phyloP scores from a whole-genome alignment of 2,797 vertebrate species.

The Pygocentrus nattereri region DNA sequence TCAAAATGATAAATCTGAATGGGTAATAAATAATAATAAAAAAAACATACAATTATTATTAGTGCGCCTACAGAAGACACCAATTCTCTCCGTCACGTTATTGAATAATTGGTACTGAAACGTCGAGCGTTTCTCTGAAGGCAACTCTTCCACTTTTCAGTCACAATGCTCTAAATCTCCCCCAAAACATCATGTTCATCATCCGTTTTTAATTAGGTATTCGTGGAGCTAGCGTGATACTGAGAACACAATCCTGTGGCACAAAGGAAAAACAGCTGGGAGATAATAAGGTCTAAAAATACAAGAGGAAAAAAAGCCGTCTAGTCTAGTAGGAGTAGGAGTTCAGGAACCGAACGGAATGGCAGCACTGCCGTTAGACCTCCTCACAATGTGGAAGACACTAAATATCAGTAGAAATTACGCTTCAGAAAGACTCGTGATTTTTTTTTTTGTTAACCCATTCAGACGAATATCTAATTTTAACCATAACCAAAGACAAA shows the following conservation, averaged over 20 bases:
- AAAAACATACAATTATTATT: not conserved
- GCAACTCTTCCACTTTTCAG: conserved; percentile 11
- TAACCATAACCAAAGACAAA: conserved; percentile 44
- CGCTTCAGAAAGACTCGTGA: conserved; percentile 55
- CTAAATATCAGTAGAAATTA: conserved; percentile 56
- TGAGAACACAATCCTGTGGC: conserved; percentile 32
- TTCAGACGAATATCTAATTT: conserved; percentile 50
- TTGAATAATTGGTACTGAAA: conserved; percentile 7
- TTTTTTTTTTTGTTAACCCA: conserved; percentile 35
- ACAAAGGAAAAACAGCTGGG: conserved; percentile 33
- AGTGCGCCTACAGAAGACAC: not conserved
- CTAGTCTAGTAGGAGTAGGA: conserved; percentile 25
- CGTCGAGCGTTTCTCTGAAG: conserved; percentile 20
- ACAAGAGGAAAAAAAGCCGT: conserved; percentile 25
- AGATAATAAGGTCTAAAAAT: conserved; percentile 28
- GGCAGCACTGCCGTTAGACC: conserved; percentile 46
- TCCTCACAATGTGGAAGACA: conserved; percentile 61
- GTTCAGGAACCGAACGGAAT: conserved; percentile 28
- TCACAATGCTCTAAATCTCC: conserved; percentile 18
- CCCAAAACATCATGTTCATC: not conserved
- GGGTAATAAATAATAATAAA: not conserved
- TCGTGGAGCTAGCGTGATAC: conserved; percentile 5
- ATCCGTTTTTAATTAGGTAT: conserved; percentile 18
- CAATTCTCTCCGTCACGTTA: not conserved
- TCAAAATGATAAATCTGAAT: conserved; percentile 19